Evolutionary conservation across 1,140 invertebrate species (phyloP), one percentile per base, ranked within the genome.

Genomic region (Phthorimaea operculella): DNA sequence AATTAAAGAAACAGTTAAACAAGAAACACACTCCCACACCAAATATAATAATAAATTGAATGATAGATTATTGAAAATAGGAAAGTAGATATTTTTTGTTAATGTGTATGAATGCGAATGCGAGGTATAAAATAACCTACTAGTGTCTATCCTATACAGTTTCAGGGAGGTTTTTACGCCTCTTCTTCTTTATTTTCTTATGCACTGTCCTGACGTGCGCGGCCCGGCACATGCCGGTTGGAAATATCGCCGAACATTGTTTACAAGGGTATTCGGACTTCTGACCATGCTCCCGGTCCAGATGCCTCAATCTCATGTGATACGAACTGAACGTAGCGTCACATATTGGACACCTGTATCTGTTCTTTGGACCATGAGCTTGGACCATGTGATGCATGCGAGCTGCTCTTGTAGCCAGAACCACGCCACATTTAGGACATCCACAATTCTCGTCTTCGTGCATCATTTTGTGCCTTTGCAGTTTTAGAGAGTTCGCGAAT

Each of bases 361-460:
- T 61, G 42, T 73, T 60, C 54, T 73, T 74, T 0, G 57, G 59
- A 14, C 71, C 68, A 18, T 81, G 75, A 2, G 51, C 60, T 0
- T 52, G 15, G 14, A 65, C 53, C 4, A 68, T 47, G 33, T 77
- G 75, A 9, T 62, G 57, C 15, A 68, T 69, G 52, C 64, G 71
- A 0, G 64, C 42, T 0, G 55, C 62, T 2, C 70, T 55, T 59
- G 66, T 77, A 2, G 54, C 16, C 51, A 80, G 94, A 0, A 89
- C 88, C 63, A 93, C 92, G 10, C 87, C 86, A 70, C 94, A 96
- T 36, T 92, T 87, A 47, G 92, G 89, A 72, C 94, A 96, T 50
- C 89, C 87, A 64, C 92, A 93, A 15, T 69, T 33, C 5, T 75
- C 78, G 1, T 52, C 52, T 11, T 74, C 73, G 39, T 91, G 90